A percentile compares a stretch with the other conserved stretches of the same genome.
Conservation (phyloP, 2,113 vertebrate genomes). For the Nerophis lumbriciformis region DNA sequence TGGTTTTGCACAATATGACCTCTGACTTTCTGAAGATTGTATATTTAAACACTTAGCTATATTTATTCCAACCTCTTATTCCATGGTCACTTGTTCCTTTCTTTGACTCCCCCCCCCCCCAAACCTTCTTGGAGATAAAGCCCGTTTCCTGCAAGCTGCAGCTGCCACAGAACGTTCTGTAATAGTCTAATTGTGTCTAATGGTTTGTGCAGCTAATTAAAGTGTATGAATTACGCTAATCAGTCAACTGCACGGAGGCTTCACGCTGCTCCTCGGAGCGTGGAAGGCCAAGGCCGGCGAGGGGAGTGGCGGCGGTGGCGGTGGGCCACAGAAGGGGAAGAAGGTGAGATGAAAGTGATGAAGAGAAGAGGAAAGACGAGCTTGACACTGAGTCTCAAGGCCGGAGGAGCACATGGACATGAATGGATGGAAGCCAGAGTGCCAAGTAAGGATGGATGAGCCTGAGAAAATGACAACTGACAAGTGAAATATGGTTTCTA, state of each 20-base stretch:
- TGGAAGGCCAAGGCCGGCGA: slow-evolving; percentile 51
- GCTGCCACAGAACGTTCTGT: slow-evolving; percentile 88
- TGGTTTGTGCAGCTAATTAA: slow-evolving; percentile 99
- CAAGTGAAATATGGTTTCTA: slow-evolving; percentile 11
- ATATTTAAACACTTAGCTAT: slow-evolving; percentile 24
- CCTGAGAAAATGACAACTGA: neutral
- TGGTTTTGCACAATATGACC: too few relatives aligned
- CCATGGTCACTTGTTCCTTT: slow-evolving; percentile 13
- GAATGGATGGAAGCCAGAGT: slow-evolving; percentile 16
- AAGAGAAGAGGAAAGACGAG: slow-evolving; percentile 32
- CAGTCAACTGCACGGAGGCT: slow-evolving; percentile 86
- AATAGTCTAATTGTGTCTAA: slow-evolving; percentile 99
- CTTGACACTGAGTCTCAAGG: slow-evolving; percentile 25
- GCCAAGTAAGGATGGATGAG: slow-evolving; percentile 13
- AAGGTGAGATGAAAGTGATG: slow-evolving; percentile 49
- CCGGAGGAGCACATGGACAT: neutral
- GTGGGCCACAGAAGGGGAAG: slow-evolving; percentile 9
- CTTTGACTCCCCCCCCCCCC: slow-evolving; percentile 8
- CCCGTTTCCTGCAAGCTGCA: slow-evolving; percentile 59
- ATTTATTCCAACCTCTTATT: slow-evolving; percentile 23
- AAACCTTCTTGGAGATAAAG: slow-evolving; percentile 55
- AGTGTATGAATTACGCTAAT: slow-evolving; percentile 99
- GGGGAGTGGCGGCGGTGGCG: slow-evolving; percentile 12
- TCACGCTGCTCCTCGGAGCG: slow-evolving; percentile 62
- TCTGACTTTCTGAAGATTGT: slow-evolving; percentile 16